Base-by-base conservation (phyloP, 2,888 invertebrate species). In the Pycnomerus fuliginosus region DNA sequence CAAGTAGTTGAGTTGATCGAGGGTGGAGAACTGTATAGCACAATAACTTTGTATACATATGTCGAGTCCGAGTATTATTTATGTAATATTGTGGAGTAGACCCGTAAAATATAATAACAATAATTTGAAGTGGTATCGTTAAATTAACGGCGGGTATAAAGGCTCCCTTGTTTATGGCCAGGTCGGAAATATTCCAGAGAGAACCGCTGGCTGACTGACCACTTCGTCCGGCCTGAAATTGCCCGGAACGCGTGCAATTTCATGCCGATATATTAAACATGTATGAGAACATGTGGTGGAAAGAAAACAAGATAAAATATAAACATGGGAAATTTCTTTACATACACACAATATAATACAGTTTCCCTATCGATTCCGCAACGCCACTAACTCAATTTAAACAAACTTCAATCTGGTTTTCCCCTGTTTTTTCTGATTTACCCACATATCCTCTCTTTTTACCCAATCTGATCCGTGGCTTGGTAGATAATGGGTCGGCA, bases 121-220 rank as follows among this genome's bases (percentile, higher is more conserved):
- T 61, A 61, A 60, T 61, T 60, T 56, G 56, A 55, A 58, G 60
- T 52, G 58, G 58, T 56, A 58, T 59, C 60, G 60, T 58, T 60
- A 55, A 61, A 60, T 58, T 55, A 58, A 58, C 53, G 56, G 56
- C 48, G 48, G 56, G 52, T 50, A 52, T 58, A 60, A 58, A 58
- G 56, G 58, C 55, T 56, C 55, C 55, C 58, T 58, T 58, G 61
- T 61, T 61, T 61, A 61, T 56, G 55, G 54, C 50, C 5, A 39
- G 44, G 35, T 48, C 40, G 50, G 52, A 51, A 56, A 56, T 59
- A 54, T 58, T 56, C 51, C 57, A 42, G 25, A 4, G 25, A 12
- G 25, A 45, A 48, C 48, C 52, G 48, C 41, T 28, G 31, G 37
- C 41, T 50, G 51, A 47, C 51, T 58, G 57, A 58, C 58, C 60